Conservation (phyloP, 1,140 invertebrate species). For the Magallana gigas region DNA sequence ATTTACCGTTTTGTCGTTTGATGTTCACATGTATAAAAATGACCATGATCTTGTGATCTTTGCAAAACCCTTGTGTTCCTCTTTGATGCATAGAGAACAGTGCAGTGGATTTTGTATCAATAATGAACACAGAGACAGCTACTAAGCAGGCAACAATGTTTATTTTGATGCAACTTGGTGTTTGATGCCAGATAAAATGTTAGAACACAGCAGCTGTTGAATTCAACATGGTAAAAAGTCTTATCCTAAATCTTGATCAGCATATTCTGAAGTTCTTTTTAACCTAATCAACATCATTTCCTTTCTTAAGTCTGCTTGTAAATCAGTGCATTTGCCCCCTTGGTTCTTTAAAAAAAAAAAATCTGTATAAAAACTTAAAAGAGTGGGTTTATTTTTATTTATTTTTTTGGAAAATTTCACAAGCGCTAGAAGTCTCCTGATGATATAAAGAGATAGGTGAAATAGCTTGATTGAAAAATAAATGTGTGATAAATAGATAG, state of each 20-base stretch:
- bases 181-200: slow-evolving; percentile 8
- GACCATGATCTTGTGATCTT: too few relatives aligned
- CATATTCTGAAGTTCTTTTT: slow-evolving; percentile 1
- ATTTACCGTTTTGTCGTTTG: too few relatives aligned
- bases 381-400: background rate
- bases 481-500: background rate
- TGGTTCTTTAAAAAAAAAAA: background rate
- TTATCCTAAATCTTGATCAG: slow-evolving; percentile 22
- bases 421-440: background rate
- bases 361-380: background rate
- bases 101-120: too few relatives aligned
- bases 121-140: background rate
- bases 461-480: background rate
- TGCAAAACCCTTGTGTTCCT: too few relatives aligned
- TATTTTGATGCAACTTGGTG: slow-evolving; percentile 28
- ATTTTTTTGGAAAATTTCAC: background rate
- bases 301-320: slow-evolving; percentile 20
- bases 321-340: background rate
- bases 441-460: background rate
- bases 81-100: too few relatives aligned
- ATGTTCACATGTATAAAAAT: too few relatives aligned
- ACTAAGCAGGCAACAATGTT: background rate
- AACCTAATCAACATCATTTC: slow-evolving; percentile 34
- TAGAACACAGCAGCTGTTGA: slow-evolving; percentile 11
- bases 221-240: slow-evolving; percentile 14